Evolutionary conservation across 1,140 invertebrate species (phyloP), one percentile per base, ranked within the genome.

Genomic region (Cherax quadricarinatus): DNA sequence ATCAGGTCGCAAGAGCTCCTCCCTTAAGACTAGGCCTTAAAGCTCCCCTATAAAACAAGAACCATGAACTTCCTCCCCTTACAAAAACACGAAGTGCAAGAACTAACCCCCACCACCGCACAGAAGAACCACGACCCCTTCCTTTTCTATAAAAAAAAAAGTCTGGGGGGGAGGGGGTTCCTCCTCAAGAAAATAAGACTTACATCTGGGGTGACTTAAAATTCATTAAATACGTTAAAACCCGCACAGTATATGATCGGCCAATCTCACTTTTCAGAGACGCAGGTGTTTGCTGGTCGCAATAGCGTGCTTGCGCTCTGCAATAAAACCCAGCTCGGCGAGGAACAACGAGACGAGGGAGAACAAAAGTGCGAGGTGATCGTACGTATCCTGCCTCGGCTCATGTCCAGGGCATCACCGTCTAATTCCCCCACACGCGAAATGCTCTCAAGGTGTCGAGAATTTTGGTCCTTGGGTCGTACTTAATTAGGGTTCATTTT

Each of bases 391-490:
- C 89, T 41, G 73, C 83, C 83, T 24, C 73, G 83, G 89, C 89
- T 79, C 89, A 91, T 91, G 89, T 86, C 83, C 84, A 57, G 62
- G 57, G 89, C 83, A 91, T 91, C 89, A 86, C n/a, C 84, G 83
- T 86, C 89, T 91, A 91, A 91, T 91, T 91, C 4, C 53, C 53
- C 53, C 88, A 85, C 88, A 90, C 88, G 78, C 89, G 84, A 91
- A 91, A 91, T 91, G 81, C 83, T 81, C 89, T 91, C 83, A 81
- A 91, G 89, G 89, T 91, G 89, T 91, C 89, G 83, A 18, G 89
- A 91, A 91, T 91, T 91, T 91, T 91, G 89, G 89, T 79, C 84
- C 89, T 91, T 91, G 89, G 89, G 89, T 91, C 89, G 83, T 91
- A 91, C 89, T 91, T 91, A 91, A 91, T 91, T 91, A 91, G 89